Percentiles rank a stretch among this genome's conserved stretches.
Conservation (phyloP, 2,113 vertebrate species). For the Stercorarius parasiticus region DNA sequence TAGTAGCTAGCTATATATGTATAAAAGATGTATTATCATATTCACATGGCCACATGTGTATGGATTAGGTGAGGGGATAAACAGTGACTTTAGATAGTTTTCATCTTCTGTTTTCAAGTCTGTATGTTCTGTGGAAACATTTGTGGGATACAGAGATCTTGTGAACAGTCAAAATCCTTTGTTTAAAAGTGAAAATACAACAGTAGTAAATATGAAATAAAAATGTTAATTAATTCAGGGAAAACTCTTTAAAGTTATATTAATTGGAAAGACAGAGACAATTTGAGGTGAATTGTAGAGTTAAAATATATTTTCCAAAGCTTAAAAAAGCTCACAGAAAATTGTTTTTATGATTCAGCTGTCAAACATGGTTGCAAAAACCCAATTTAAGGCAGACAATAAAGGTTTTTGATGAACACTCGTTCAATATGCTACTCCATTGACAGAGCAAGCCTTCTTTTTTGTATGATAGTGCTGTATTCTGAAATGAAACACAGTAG, state of each 20-base stretch:
- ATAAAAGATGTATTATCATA: not conserved
- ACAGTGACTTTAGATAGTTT: not conserved
- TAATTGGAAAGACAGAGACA: not conserved
- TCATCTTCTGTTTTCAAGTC: not conserved
- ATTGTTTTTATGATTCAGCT: not conserved
- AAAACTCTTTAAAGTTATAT: not conserved
- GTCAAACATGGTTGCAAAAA: not conserved
- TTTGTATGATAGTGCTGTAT: not conserved
- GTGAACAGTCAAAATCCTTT: not conserved
- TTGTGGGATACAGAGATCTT: not conserved
- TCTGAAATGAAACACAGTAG: not conserved
- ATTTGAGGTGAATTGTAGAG: not conserved
- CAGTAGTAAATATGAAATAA: conserved; percentile 26
- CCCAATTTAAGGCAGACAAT: not conserved
- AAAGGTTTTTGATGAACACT: not conserved
- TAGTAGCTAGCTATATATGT: not conserved
- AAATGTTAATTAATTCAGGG: conserved; percentile 36
- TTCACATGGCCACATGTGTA: not conserved
- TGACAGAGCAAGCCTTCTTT: not conserved
- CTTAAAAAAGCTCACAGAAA: not conserved
- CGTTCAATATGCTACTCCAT: not conserved
- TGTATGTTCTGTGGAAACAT: not conserved
- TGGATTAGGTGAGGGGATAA: not conserved
- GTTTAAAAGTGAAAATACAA: not conserved
- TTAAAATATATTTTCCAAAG: not conserved